Evolutionary conservation across 1,140 invertebrate genomes (phyloP).

Genomic region (Centruroides sculpturatus): DNA sequence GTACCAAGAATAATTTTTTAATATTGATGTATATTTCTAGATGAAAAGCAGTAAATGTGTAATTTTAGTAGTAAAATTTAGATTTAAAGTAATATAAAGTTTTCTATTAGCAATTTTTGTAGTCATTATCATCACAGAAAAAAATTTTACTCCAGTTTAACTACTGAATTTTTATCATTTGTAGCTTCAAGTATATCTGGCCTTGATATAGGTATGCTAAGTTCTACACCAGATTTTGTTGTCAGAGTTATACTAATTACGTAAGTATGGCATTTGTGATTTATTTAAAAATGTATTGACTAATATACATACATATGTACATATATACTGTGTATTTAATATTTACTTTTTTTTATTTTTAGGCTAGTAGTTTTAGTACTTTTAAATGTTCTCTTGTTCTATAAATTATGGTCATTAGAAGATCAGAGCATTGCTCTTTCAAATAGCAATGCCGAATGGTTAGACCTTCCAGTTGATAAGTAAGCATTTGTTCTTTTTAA

Average conservation of each 20-base stretch:
- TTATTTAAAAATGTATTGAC: too few species aligned
- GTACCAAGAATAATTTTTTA: too few species aligned
- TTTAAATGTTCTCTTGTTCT: constrained; percentile 62
- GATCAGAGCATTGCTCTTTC: constrained; percentile 22
- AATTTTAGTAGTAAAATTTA: too few species aligned
- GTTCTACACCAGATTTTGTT: constrained; percentile 15
- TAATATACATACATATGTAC: too few species aligned
- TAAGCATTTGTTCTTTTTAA: constrained; percentile 18
- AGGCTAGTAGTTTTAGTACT: constrained; percentile 40
- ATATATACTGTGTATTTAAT: too few species aligned
- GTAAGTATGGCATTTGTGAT: constrained; percentile 9
- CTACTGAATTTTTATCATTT: neutral
- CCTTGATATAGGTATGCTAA: constrained; percentile 7
- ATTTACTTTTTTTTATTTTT: neutral
- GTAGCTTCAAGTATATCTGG: constrained; percentile 9
- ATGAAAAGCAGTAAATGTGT: too few species aligned
- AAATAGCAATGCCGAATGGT: constrained; percentile 8
- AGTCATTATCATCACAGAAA: too few species aligned
- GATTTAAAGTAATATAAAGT: too few species aligned
- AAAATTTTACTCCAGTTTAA: neutral
- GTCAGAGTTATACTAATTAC: constrained; percentile 14
- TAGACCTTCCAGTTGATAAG: constrained; percentile 15
- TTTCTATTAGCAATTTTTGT: too few species aligned
- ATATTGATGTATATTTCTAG: too few species aligned
- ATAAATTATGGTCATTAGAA: constrained; percentile 55